Evolutionary conservation across 2,113 vertebrate species (phyloP).

Genomic region (Rhegmatorhina hoffmannsi): DNA sequence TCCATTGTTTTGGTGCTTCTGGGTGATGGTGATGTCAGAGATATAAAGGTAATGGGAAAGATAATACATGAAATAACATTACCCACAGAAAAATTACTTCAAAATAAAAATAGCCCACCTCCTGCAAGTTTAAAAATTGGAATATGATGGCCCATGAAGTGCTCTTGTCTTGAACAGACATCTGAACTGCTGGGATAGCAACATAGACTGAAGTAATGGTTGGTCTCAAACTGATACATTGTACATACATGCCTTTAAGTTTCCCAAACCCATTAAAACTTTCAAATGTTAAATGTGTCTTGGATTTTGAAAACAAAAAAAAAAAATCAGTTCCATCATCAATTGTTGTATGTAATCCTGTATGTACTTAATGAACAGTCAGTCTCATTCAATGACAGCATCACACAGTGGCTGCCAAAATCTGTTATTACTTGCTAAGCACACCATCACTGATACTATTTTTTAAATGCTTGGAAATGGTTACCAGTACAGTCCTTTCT

Average conservation of each 20-base stretch:
- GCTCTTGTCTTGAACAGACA: not conserved
- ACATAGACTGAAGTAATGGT: not conserved
- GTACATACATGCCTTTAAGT: not conserved
- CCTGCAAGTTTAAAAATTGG: not conserved
- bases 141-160: not conserved
- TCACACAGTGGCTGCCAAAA: conserved; percentile 5
- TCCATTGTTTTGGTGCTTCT: not conserved
- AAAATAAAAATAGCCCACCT: not conserved
- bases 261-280: not conserved
- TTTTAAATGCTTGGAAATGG: not conserved
- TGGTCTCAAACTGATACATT: not conserved
- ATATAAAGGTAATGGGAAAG: not conserved
- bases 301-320: not conserved
- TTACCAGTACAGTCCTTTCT: not conserved
- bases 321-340: not conserved
- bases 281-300: not conserved
- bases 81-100: not conserved
- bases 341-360: not conserved
- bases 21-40: not conserved
- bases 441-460: not conserved
- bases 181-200: not conserved
- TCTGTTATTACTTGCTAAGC: not conserved
- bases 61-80: not conserved
- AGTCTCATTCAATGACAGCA: not conserved
- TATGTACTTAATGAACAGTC: not conserved